Base-by-base conservation (phyloP, 2,888 invertebrate genomes). In the Ophioninae sp. region DNA sequence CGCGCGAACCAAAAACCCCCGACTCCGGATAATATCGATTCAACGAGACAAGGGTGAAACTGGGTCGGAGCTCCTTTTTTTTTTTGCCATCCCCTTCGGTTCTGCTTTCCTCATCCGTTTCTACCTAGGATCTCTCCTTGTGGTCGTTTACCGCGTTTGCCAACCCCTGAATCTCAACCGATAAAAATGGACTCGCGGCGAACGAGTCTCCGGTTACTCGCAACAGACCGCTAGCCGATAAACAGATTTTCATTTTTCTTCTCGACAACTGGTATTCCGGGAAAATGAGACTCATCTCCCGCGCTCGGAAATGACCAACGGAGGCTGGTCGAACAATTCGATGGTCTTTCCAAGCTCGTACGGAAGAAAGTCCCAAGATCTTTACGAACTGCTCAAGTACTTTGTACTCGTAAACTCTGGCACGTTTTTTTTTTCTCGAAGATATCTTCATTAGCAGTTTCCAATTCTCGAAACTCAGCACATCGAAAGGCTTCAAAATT, bases 51-150 rank as follows among this genome's bases (percentile, higher is more conserved):
- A 81, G 65, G 65, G 58, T 77, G 79, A 84, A 84, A 84, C 82
- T 84, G 84, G 84, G 84, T 84, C 84, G 82, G 58, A 76, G 59
- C 51, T 72, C 41, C 63, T 56, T 72, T 63, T 58, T 61, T 41
- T 58, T 58, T 61, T 41, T 58, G n/a, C 56, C 37, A 13, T 22
- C 23, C 65, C n/a, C 68, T 58, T 58, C 56, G 17, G 59, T 72
- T 41, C 41, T 61, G n/a, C 30, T 9, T 61, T 22, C 2, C 72
- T 61, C 37, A 22, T 44, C 51, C 17, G 51, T 17, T 51, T 2
- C 51, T 51, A 51, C 5, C 51, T 5, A 51, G 17, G 51, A 17
- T 17, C 51, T 51, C 51, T 44, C 51, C 51, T 51, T 51, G 51
- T 17, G 51, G 51, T 17, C 51, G 51, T 10, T 17, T 51, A 13